A percentile compares a stretch with the other conserved stretches of the same genome.
phyloP scores from a whole-genome alignment of 2,888 invertebrate genomes.

The Artemia sinica region DNA sequence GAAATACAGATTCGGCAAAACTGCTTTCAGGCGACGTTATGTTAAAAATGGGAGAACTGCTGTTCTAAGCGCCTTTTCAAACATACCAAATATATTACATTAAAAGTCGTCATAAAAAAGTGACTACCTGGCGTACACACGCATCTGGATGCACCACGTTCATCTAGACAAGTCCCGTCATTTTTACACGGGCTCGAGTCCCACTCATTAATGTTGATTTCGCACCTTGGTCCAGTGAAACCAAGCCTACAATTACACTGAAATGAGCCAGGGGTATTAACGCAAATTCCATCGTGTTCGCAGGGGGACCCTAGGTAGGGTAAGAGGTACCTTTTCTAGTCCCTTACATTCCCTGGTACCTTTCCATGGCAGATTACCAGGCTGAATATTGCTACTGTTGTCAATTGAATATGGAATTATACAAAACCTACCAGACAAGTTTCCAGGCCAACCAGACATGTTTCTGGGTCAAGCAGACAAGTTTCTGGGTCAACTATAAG shows the following conservation, averaged over 20 bases:
- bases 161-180: constrained; percentile 85
- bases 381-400: too few species aligned
- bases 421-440: too few species aligned
- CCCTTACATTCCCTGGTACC: too few species aligned
- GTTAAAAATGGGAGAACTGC: background rate
- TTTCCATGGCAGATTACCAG: too few species aligned
- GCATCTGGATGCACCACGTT: constrained; percentile 84
- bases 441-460: too few species aligned
- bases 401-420: too few species aligned
- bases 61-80: background rate
- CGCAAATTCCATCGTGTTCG: constrained; percentile 88
- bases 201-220: constrained; percentile 90
- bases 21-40: too few species aligned
- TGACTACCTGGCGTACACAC: constrained; percentile 91
- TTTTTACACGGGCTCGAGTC: constrained; percentile 91
- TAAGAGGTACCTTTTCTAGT: too few species aligned
- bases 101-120: background rate
- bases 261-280: constrained; percentile 88
- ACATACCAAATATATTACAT: background rate
- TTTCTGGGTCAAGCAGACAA: too few species aligned
- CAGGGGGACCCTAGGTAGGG: constrained; percentile 86
- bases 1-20: too few species aligned
- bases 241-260: constrained; percentile 88
- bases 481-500: too few species aligned
- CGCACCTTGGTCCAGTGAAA: constrained; percentile 86